Percentiles rank a stretch among this genome's conserved stretches.
phyloP scores from a whole-genome alignment of 2,888 invertebrate genomes.

The Tridacna crocea region DNA sequence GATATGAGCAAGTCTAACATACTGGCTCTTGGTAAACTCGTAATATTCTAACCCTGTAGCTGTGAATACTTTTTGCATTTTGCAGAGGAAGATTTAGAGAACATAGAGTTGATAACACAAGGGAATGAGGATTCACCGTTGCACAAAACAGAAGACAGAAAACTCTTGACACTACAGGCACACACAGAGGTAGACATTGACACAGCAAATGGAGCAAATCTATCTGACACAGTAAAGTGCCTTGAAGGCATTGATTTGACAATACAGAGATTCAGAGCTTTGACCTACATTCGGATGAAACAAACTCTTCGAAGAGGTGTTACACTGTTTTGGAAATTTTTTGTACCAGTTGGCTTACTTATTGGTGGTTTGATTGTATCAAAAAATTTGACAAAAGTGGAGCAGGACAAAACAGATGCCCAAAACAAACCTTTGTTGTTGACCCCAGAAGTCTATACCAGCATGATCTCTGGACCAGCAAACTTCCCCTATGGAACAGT shows the following conservation, averaged over 20 bases:
- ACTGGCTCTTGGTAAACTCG: no score
- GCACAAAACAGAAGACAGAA: background rate
- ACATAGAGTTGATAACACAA: constrained; percentile 18
- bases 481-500: constrained; percentile 41
- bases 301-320: constrained; percentile 59
- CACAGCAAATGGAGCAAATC: constrained; percentile 27
- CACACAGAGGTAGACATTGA: constrained; percentile 12
- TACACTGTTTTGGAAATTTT: constrained; percentile 66
- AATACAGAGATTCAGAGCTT: constrained; percentile 67
- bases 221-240: constrained; percentile 44
- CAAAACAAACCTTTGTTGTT: constrained; percentile 51
- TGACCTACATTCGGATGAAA: constrained; percentile 67
- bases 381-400: constrained; percentile 36
- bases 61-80: background rate
- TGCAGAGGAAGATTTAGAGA: constrained; percentile 36
- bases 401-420: background rate
- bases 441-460: constrained; percentile 35
- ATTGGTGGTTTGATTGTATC: constrained; percentile 70
- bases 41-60: background rate
- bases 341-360: constrained; percentile 73
- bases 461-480: constrained; percentile 11
- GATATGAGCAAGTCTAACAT: no score
- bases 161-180: background rate
- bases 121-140: background rate
- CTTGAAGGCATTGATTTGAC: constrained; percentile 28